Conservation (phyloP, 2,797 vertebrate species). For the Periophthalmus magnuspinnatus region DNA sequence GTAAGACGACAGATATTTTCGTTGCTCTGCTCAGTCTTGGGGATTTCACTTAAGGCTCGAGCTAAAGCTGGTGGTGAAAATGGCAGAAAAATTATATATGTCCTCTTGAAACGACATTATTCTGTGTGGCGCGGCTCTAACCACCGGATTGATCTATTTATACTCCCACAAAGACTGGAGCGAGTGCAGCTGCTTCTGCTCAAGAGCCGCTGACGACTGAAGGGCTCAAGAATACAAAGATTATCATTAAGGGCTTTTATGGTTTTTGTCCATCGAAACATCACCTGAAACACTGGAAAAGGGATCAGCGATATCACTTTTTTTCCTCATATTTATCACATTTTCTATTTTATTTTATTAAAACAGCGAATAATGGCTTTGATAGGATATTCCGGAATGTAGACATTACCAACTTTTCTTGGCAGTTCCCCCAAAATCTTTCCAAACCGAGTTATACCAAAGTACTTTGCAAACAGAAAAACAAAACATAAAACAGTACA, state of each 20-base stretch:
- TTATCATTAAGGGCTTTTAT: conserved; percentile 1
- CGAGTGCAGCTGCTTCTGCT: conserved; percentile 53
- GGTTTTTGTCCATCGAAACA: not conserved
- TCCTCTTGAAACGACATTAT: conserved; percentile 60
- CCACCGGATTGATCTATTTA: conserved; percentile 65
- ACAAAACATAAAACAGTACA: too few species aligned
- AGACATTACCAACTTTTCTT: not conserved
- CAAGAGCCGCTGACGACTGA: conserved; percentile 20
- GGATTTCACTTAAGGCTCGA: conserved; percentile 33
- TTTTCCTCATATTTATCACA: not conserved
- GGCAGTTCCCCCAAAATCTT: too few species aligned
- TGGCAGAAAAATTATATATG: conserved; percentile 51
- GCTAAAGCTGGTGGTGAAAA: conserved; percentile 42
- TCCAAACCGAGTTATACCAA: too few species aligned
- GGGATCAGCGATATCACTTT: not conserved
- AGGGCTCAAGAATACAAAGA: conserved; percentile 8
- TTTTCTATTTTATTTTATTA: not conserved
- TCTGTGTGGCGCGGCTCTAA: conserved; percentile 55
- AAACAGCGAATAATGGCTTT: not conserved
- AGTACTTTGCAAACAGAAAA: too few species aligned
- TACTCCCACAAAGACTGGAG: conserved; percentile 61
- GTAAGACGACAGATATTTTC: conserved; percentile 26
- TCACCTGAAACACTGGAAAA: not conserved
- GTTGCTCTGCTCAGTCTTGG: conserved; percentile 15
- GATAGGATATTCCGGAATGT: not conserved